Evolutionary conservation across 2,888 invertebrate species (phyloP).

Genomic region (Euproctis similis): DNA sequence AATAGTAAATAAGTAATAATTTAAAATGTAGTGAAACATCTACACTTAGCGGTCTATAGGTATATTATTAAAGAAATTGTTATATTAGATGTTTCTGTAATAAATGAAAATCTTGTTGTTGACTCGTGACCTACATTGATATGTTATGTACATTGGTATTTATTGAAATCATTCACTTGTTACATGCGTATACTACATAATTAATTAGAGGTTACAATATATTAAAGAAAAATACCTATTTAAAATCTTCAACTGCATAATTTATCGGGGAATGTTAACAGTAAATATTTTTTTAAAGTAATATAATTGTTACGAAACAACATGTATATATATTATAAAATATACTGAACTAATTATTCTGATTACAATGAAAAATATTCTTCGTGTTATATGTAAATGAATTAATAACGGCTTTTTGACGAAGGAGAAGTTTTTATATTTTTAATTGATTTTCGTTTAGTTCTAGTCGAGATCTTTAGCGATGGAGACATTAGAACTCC

Average conservation of each 20-base stretch:
- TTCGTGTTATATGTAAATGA: too few species aligned
- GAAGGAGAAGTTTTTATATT: too few species aligned
- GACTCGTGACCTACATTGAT: conserved; percentile 24
- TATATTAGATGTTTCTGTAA: conserved; percentile 47
- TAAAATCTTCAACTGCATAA: too few species aligned
- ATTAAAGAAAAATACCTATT: too few species aligned
- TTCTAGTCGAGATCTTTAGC: too few species aligned
- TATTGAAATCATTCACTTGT: conserved; percentile 14
- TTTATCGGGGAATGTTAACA: conserved; percentile 21
- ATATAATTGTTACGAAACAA: conserved; percentile 32
- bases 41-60: conserved; percentile 40
- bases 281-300: conserved; percentile 19
- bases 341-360: too few species aligned
- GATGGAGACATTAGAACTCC: too few species aligned
- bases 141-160: conserved; percentile 12
- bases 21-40: conserved; percentile 27
- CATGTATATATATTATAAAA: conserved; percentile 29
- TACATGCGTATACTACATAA: too few species aligned
- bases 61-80: conserved; percentile 43
- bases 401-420: too few species aligned
- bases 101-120: conserved; percentile 53
- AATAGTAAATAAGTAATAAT: conserved; percentile 15
- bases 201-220: too few species aligned
- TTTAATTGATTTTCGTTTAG: too few species aligned
- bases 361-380: too few species aligned